Evolutionary conservation across 2,797 vertebrate genomes (phyloP), one percentile per base, ranked within the genome.

Genomic region (Liparis tanakae): DNA sequence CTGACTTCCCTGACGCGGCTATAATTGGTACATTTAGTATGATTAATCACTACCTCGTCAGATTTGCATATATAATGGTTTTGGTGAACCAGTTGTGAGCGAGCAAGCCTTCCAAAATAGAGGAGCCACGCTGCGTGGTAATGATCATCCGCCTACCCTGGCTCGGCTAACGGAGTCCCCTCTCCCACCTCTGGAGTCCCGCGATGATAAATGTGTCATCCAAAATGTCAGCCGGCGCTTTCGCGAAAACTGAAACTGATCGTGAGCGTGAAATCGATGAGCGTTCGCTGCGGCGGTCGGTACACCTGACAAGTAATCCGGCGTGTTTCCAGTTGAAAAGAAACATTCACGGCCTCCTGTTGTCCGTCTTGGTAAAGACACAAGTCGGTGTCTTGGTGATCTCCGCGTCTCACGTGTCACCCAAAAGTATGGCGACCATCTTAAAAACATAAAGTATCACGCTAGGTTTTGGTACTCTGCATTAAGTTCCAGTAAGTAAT

Each of bases 11-110:
- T 67, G 84, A 70, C 82, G 67, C 51, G 37, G 67, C 71, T 48
- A n/a, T 86, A 86, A 88, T 82, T 85, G 69, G 58, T 70, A 76
- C 54, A 72, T 87, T 83, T 79, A 82, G 58, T 72, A 57, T 80
- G 83, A 88, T 87, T 85, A 82, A 88, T 88, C 55, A n/a, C 76
- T 39, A 41, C 66, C 51, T 80, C 74, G 79, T 78, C 74, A 59
- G 54, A 85, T 88, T 85, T 78, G 81, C 78, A 85, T 85, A 82
- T 55, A 34, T 74, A 76, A 83, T 80, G 69, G 60, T 69, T 22
- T 66, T 48, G 76, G 74, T 87, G 79, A 81, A 65, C 44, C 70
- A 34, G 54, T 65, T 69, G 65, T 56, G 65, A 70, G 65, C 12
- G 39, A 1, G 10, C 22, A 37, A 51, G 64, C 14, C 1, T 0